Percentiles rank a stretch among this genome's conserved stretches.
Conservation (phyloP, 2,113 vertebrate genomes). For the Corythornis madagascariensis region DNA sequence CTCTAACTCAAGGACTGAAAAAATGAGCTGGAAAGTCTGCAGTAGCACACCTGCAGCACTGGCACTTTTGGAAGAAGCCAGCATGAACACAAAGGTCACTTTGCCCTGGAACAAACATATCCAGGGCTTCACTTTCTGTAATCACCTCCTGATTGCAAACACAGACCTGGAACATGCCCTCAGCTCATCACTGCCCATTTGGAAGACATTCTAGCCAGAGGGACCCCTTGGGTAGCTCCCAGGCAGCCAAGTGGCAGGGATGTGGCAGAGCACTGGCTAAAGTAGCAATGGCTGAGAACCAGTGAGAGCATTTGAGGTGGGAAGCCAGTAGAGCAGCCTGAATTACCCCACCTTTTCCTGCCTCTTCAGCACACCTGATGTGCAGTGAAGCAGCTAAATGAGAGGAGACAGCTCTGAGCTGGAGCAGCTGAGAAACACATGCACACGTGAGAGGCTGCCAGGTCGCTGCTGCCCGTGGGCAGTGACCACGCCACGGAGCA, state of each 20-base stretch:
- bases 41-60: not conserved
- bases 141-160: not conserved
- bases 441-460: fast-evolving
- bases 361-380: fast-evolving
- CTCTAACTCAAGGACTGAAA: not conserved
- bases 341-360: not conserved
- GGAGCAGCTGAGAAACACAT: not conserved
- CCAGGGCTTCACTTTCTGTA: not conserved
- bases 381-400: not conserved
- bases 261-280: fast-evolving
- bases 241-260: not conserved
- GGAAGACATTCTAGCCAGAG: not conserved
- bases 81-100: not conserved
- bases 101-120: not conserved
- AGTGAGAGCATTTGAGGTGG: fast-evolving
- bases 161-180: not conserved
- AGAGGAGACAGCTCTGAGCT: constrained; percentile 2
- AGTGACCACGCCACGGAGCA: fast-evolving
- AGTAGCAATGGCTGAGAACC: fast-evolving
- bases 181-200: not conserved
- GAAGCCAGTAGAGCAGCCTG: not conserved
- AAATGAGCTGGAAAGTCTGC: not conserved
- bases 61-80: not conserved
- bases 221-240: not conserved
- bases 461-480: not conserved